These are phyloP conservation scores for Drosophila seguyi DNA, from an alignment of 1,140 invertebrate species.

Conservation along the genomic window DNA sequence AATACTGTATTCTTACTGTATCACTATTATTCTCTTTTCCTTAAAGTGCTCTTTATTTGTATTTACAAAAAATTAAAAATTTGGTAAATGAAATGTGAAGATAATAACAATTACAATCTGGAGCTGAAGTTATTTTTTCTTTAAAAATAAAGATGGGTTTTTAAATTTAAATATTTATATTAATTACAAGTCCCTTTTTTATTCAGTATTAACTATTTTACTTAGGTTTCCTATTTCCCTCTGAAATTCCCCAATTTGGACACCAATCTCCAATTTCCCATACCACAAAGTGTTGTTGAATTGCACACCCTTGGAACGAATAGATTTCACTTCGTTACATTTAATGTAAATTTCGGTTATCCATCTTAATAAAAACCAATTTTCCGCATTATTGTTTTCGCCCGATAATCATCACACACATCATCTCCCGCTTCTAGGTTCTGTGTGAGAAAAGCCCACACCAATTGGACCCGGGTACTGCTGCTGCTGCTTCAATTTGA, in stretches of 20 bases:
- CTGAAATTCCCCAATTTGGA: neutral
- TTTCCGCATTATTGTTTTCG: constrained; percentile 48
- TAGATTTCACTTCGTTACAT: constrained; percentile 19
- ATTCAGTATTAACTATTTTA: too few relatives aligned
- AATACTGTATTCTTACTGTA: too few relatives aligned
- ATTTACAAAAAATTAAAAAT: too few relatives aligned
- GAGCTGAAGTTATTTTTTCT: too few relatives aligned
- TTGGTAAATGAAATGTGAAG: too few relatives aligned
- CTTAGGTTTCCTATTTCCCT: neutral
- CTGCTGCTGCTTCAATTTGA: constrained; percentile 46
- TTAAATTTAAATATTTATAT: too few relatives aligned
- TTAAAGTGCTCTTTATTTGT: too few relatives aligned
- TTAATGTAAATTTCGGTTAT: constrained; percentile 47
- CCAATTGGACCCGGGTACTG: constrained; percentile 3
- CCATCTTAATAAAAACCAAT: constrained; percentile 54
- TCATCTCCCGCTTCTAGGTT: constrained; percentile 4
- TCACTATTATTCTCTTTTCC: too few relatives aligned
- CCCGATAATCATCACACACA: constrained; percentile 30
- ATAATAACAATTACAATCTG: too few relatives aligned
- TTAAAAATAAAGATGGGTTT: too few relatives aligned
- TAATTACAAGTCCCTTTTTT: neutral
- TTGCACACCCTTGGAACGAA: constrained; percentile 11
- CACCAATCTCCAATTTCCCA: constrained; percentile 1
- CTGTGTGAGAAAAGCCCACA: constrained; percentile 32
- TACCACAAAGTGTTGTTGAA: neutral